These are phyloP conservation scores for Cylloceria caligata DNA, from an alignment of 2,888 invertebrate genomes.

Conservation along the genomic window DNA sequence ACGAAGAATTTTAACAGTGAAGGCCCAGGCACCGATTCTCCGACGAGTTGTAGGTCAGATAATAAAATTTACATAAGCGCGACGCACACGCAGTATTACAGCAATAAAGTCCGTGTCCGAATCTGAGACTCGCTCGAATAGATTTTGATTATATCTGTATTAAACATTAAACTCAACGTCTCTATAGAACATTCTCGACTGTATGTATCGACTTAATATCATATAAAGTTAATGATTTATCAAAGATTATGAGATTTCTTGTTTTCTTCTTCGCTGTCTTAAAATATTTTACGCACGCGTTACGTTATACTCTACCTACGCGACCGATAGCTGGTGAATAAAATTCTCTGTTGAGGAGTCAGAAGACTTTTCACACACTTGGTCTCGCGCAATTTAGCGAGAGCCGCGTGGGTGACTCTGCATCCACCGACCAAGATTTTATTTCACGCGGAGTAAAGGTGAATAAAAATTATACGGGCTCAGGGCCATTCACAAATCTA, in stretches of 20 bases:
- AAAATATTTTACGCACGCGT: constrained; percentile 10
- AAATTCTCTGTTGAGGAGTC: constrained; percentile 1
- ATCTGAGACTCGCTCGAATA: not conserved
- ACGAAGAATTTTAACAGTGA: not conserved
- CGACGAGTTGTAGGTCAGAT: not conserved
- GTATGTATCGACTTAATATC: constrained; percentile 28
- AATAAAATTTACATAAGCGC: constrained; percentile 29
- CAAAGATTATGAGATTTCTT: not conserved
- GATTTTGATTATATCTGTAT: not conserved
- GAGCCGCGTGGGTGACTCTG: constrained; percentile 16
- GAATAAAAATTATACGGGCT: constrained; percentile 1
- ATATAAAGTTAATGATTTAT: constrained; percentile 14
- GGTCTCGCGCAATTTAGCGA: constrained; percentile 9
- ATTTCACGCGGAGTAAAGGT: constrained; percentile 19
- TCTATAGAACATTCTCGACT: constrained; percentile 2
- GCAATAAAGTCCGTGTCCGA: not conserved
- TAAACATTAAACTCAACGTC: not conserved
- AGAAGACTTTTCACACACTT: constrained; percentile 24
- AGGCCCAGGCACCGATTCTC: not conserved
- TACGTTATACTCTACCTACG: constrained; percentile 34
- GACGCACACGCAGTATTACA: not conserved
- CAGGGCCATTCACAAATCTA: not conserved
- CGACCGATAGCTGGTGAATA: not conserved
- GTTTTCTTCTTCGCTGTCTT: not conserved
- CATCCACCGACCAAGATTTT: constrained; percentile 18